Evolutionary conservation across 1,140 invertebrate species (phyloP), one percentile per base, ranked within the genome.

Genomic region (Phymorhynchus buccinoides): DNA sequence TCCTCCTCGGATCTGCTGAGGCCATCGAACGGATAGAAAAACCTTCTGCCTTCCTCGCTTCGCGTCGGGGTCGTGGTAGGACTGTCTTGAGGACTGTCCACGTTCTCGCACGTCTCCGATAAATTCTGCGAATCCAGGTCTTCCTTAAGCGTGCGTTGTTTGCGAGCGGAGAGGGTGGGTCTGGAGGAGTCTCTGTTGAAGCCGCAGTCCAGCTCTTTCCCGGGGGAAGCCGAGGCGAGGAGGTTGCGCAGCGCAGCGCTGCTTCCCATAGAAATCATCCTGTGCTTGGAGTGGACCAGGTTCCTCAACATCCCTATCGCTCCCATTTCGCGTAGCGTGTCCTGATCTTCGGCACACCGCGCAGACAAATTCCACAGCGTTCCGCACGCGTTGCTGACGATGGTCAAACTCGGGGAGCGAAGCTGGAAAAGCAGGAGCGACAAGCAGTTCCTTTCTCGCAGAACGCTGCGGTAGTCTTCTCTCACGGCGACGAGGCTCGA

Each of bases 221-320:
- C 56, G 6, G 56, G 56, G 4, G 18, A 16, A 89, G 96, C 95
- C 3, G 97, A 97, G 89, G 96, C 96, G 0, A 99, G 92, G 16
- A 99, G 94, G 94, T 99, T 99, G 93, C 98, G 98, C 62, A 99
- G 93, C 3, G 98, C 97, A 12, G 97, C 97, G 87, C 96, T 96
- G 32, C 97, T 98, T 35, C 97, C 98, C 95, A 98, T 98, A 0
- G 97, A 97, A 86, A 99, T 99, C 97, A 98, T 98, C 93, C 98
- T 97, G 93, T 99, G 98, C 90, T 98, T 98, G 0, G 98, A 99
- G 92, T 99, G 97, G 62, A 98, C 97, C 0, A 99, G 94, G 91
- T 97, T 98, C 30, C 97, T 95, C 27, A 99, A 92, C 97, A 99
- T 98, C 1, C 96, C 96, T 1, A 99, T 96, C 0, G 98, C 98